Conservation (phyloP, 92 coral and sea anemone genomes). For the Paragorgia papillata region DNA sequence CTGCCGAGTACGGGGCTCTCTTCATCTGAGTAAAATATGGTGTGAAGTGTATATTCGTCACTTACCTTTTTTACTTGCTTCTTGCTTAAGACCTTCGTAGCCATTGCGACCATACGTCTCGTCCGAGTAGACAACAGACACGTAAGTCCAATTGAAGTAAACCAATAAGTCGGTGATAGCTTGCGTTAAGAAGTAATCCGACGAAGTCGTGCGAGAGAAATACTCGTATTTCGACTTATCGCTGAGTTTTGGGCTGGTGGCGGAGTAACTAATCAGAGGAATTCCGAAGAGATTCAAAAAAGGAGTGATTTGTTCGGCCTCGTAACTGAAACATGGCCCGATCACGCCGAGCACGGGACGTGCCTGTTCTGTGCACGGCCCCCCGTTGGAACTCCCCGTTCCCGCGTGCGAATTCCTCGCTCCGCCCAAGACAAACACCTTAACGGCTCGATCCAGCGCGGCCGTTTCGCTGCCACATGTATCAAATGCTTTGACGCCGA, state of each 20-base stretch:
- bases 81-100: constrained; percentile 62
- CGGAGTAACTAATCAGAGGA: constrained; percentile 81
- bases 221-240: constrained; percentile 80
- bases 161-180: constrained; percentile 75
- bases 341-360: constrained; percentile 3
- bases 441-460: constrained; percentile 80
- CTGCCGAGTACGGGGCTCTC: too few species aligned
- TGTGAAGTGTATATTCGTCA: not conserved
- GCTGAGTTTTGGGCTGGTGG: constrained; percentile 82
- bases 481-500: constrained; percentile 82
- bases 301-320: constrained; percentile 6
- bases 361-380: not conserved
- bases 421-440: constrained; percentile 16
- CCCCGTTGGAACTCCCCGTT: not conserved
- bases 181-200: constrained; percentile 80
- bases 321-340: constrained; percentile 14
- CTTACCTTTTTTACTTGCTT: constrained; percentile 71
- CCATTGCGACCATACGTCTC: constrained; percentile 82
- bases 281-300: constrained; percentile 52
- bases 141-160: constrained; percentile 84
- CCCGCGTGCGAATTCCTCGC: not conserved
- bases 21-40: too few species aligned
- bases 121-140: constrained; percentile 78
- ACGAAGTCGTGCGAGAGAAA: constrained; percentile 90
- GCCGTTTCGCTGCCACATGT: constrained; percentile 78